Conservation (phyloP, 2,888 invertebrate species). For the Lasioglossum calceatum region DNA sequence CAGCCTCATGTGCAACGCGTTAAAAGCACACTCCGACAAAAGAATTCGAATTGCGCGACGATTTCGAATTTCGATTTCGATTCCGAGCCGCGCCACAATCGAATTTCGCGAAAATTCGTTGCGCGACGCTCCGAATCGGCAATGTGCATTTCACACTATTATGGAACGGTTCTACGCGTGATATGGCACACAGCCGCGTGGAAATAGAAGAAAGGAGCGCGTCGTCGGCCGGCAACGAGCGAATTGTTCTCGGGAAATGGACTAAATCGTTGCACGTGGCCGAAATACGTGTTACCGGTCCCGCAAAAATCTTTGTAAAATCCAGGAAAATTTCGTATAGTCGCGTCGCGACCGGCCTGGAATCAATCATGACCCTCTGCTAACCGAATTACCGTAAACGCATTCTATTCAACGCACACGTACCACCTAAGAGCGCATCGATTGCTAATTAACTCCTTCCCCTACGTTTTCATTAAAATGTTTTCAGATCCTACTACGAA, state of each 20-base stretch:
- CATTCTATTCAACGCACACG: no score
- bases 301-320: background rate
- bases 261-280: conserved; percentile 33
- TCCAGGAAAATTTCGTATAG: background rate
- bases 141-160: conserved; percentile 11
- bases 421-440: background rate
- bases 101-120: conserved; percentile 37
- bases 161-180: background rate
- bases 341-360: background rate
- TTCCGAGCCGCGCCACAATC: background rate
- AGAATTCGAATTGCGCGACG: background rate
- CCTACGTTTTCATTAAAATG: background rate
- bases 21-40: background rate
- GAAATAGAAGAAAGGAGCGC: background rate
- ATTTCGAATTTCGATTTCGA: background rate
- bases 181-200: background rate
- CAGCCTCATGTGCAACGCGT: background rate
- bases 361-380: background rate
- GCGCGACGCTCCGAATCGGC: conserved; percentile 7
- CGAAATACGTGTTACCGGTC: conserved; percentile 7
- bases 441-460: background rate
- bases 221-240: background rate
- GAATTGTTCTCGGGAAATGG: conserved; percentile 33
- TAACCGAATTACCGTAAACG: background rate
- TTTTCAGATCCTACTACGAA: background rate